A percentile compares a stretch with the other conserved stretches of the same genome.
phyloP scores from a whole-genome alignment of 2,113 vertebrate genomes.

The Gnathonemus longibarbis region DNA sequence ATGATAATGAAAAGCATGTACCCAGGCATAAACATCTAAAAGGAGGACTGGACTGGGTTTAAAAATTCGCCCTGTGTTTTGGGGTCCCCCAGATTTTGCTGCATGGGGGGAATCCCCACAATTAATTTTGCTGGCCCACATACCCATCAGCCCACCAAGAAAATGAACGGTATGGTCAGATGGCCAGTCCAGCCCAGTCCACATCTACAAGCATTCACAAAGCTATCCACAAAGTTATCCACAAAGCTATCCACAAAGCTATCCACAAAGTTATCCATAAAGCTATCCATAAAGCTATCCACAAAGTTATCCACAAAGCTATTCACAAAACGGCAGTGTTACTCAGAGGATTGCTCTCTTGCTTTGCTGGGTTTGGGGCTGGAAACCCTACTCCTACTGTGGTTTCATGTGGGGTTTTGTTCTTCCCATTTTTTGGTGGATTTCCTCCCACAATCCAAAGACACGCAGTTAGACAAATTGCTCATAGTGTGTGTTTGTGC shows the following conservation, averaged over 20 bases:
- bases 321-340: background rate
- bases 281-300: too few relatives aligned
- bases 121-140: background rate
- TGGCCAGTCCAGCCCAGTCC: background rate
- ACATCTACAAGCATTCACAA: background rate
- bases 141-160: background rate
- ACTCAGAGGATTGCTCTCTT: background rate
- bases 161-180: background rate
- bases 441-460: constrained; percentile 1
- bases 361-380: background rate
- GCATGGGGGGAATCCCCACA: background rate
- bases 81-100: background rate
- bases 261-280: too few relatives aligned
- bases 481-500: background rate
- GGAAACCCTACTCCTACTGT: background rate
- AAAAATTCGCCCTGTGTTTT: background rate
- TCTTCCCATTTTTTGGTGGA: background rate
- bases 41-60: background rate
- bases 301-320: too few relatives aligned
- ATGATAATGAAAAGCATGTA: background rate
- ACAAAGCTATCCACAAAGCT: too few relatives aligned
- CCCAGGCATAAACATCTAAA: background rate
- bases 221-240: too few relatives aligned
- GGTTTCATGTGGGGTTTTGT: background rate
- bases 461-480: background rate